Evolutionary conservation across 2,797 vertebrate genomes (phyloP).

Genomic region (Rhynchonycteris naso): DNA sequence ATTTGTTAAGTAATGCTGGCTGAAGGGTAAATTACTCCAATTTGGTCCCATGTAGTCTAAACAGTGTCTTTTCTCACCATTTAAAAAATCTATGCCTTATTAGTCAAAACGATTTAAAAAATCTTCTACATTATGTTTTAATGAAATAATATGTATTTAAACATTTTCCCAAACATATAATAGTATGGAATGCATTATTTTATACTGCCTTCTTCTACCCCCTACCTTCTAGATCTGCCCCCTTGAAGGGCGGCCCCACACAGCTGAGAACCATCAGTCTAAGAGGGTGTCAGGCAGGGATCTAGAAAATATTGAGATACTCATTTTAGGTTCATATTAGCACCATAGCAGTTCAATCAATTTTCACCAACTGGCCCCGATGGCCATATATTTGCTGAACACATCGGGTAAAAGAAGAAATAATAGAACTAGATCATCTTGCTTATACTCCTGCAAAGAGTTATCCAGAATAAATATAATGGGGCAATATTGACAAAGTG

Average conservation of each 20-base stretch:
- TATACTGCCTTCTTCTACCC: background rate
- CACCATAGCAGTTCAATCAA: background rate
- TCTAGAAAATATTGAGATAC: background rate
- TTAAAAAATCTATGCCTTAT: background rate
- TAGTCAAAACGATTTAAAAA: background rate
- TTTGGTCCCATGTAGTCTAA: background rate
- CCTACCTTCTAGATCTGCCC: background rate
- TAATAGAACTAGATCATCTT: background rate
- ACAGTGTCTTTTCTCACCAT: background rate
- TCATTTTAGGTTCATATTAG: background rate
- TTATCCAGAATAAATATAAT: background rate
- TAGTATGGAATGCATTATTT: background rate
- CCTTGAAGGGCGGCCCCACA: background rate
- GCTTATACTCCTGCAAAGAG: background rate
- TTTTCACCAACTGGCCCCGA: background rate
- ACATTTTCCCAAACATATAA: background rate
- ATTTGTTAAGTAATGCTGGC: background rate
- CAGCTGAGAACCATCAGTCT: background rate
- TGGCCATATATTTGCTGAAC: background rate
- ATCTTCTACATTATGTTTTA: background rate
- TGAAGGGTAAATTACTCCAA: background rate
- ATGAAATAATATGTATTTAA: constrained; percentile 36
- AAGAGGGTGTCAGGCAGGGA: background rate
- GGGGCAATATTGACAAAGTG: background rate
- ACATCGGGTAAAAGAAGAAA: background rate